Base-by-base conservation (phyloP, 2,888 invertebrate species). In the Drosophila basisetae region DNA sequence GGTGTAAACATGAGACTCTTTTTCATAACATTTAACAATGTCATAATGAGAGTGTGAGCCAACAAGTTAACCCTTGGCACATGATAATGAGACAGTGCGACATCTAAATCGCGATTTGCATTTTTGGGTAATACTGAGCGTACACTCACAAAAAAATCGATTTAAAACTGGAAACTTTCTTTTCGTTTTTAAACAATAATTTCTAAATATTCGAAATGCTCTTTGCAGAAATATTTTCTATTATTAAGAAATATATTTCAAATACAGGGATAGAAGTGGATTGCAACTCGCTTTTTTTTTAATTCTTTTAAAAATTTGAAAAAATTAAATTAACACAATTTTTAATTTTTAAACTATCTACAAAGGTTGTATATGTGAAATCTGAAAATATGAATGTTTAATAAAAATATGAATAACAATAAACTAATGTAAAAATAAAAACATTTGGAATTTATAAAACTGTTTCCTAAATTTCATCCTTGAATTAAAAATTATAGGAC, bases 21-120 rank as follows among this genome's bases (percentile, higher is more conserved):
- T 81, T 85, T 90, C 91, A 87, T 90, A 90, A 91, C 91, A 91
- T 91, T 91, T 91, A 91, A 91, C 91, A 90, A 78, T 82, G 82
- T 84, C 84, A 87, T 86, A 89, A 86, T 85, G 80, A 68, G 56
- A n/a, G 87, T 61, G 56, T 58, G 56, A 10, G 68, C 70, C 82
- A 82, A 47, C 66, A 62, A 69, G 52, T 80, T 80, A 80, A 80
- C 80, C 80, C 80, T 74, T 79, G 75, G 78, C 71, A 47, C 25
- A 78, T 80, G 70, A 81, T 80, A 80, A 80, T 78, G 74, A 73
- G 81, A 53, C 47, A 60, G 49, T 53, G 43, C 41, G 67, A 58
- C 67, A 43, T 49, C 50, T 5, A 53, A 78, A 66, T 66, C 63
- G 63, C 33, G 58, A 77, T 81, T 81, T 77, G 68, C 81, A 77